Evolutionary conservation across 1,140 invertebrate genomes (phyloP), one percentile per base, ranked within the genome.

Genomic region (Galleria mellonella): DNA sequence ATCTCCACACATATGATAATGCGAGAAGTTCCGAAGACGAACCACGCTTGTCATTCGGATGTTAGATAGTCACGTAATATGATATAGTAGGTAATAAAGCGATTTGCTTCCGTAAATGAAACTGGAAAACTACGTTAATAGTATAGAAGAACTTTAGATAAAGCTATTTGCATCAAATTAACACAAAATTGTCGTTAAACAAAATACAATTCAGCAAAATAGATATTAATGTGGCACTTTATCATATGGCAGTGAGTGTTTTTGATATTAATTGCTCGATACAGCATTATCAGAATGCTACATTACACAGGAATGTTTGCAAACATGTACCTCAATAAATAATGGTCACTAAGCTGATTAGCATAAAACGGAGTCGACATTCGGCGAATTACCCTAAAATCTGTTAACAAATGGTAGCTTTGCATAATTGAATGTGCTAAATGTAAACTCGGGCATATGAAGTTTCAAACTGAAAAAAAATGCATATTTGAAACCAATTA

Each of bases 391-490:
- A 72, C 70, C 55, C 73, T 66, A 69, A 83, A 83, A 83, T 83
- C 76, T 83, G 79, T 75, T 82, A 83, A 83, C 77, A 75, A 77
- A 83, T 83, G 75, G 72, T 69, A 51, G 78, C 67, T 83, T 72
- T 81, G 72, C 78, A 81, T 83, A 81, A 83, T 83, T 75, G 58
- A 75, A 73, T 75, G 59, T 66, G 56, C 68, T 38, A 36, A 67
- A 72, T 60, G 62, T 57, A 71, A 70, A 69, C 63, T 64, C 49
- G 32, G 55, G 52, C 76, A 81, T 81, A 77, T 77, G 76, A 59
- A 61, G 49, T 33, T 50, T 45, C 57, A 48, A 32, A 23, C 17
- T 23, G 35, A 35, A 48, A 50, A 46, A 17, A 46, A 32, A 51
- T 23, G 17, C 2, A 23, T 23, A 6, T 23, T 23, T 23, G 17